phyloP scores from a whole-genome alignment of 2,113 vertebrate genomes.

The Thomomys bottae region DNA sequence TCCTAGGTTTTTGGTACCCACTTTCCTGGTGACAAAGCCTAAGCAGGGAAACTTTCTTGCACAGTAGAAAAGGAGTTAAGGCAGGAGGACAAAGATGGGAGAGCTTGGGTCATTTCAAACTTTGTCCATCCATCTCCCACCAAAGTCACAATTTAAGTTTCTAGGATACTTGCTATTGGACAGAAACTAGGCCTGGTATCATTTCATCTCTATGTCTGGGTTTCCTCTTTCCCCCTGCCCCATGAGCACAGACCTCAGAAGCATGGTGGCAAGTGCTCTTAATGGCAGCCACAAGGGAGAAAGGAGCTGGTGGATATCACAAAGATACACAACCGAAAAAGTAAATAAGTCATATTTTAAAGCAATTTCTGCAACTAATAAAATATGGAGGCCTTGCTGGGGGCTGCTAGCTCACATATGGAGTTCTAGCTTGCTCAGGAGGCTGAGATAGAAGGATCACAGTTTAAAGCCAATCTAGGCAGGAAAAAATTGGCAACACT shows the following conservation, averaged over 20 bases:
- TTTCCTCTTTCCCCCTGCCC: background rate
- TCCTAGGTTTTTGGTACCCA: constrained; percentile 12
- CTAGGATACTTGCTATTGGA: background rate
- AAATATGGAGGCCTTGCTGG: too few species aligned
- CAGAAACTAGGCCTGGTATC: background rate
- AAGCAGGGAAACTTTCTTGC: constrained; percentile 33
- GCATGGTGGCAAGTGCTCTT: background rate
- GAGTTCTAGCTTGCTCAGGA: too few species aligned
- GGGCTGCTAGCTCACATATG: too few species aligned
- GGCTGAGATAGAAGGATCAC: too few species aligned
- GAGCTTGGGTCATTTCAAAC: background rate
- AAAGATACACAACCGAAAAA: background rate
- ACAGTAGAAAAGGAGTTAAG: constrained; percentile 35
- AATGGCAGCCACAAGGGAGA: background rate
- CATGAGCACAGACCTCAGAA: background rate
- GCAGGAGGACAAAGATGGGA: background rate
- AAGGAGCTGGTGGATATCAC: background rate
- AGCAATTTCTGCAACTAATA: background rate
- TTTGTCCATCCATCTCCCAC: background rate
- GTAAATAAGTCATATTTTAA: background rate
- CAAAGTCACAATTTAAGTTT: background rate
- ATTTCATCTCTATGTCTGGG: background rate
- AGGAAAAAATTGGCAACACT: too few species aligned
- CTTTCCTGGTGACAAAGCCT: constrained; percentile 33
- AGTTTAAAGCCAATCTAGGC: too few species aligned